phyloP scores from a whole-genome alignment of 1,140 invertebrate genomes.

The Ganaspis sp. region DNA sequence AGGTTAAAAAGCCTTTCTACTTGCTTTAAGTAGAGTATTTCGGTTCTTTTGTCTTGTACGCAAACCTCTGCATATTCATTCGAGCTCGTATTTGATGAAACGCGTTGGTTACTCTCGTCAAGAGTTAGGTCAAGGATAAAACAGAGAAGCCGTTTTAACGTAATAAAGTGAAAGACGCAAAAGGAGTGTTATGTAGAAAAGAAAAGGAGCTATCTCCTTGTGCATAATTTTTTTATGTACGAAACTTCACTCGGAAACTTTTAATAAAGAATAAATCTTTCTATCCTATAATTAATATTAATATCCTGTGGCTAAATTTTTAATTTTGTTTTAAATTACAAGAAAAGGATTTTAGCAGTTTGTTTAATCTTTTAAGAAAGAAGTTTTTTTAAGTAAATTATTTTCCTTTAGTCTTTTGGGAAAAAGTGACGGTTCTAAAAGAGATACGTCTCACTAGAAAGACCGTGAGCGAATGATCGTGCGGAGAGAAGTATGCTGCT shows the following conservation, averaged over 20 bases:
- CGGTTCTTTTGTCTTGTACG: conserved; percentile 18
- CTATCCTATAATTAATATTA: too few species aligned
- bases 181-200: neutral
- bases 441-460: too few species aligned
- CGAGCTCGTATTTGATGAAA: conserved; percentile 11
- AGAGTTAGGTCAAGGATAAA: conserved; percentile 30
- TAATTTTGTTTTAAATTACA: too few species aligned
- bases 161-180: conserved; percentile 31
- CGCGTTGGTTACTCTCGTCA: conserved; percentile 9
- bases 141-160: conserved; percentile 18
- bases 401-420: too few species aligned
- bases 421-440: too few species aligned
- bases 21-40: neutral
- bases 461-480: too few species aligned
- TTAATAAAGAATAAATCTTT: too few species aligned
- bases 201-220: neutral
- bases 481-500: too few species aligned
- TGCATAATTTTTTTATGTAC: neutral
- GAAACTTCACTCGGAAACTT: neutral
- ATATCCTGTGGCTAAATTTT: too few species aligned
- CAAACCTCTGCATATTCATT: conserved; percentile 12
- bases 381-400: too few species aligned
- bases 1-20: conserved; percentile 4
- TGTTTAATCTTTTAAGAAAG: too few species aligned
- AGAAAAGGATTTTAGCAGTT: too few species aligned